Evolutionary conservation across 2,113 vertebrate species (phyloP).

Genomic region (Micronycteris hirsuta): DNA sequence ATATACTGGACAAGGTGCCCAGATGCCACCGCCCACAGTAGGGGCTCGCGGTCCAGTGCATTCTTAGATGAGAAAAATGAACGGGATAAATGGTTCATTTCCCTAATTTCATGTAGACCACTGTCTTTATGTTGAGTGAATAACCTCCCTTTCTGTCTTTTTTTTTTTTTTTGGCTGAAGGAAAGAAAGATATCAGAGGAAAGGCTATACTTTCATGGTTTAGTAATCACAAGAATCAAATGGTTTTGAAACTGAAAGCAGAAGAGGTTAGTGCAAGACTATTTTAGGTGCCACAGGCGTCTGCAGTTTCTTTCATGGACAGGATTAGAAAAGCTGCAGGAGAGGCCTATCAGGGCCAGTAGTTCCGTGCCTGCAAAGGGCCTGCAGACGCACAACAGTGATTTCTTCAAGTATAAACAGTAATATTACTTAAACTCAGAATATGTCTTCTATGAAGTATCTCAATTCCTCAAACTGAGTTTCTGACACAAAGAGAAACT

Average conservation of each 20-base stretch:
- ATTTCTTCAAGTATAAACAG: neutral
- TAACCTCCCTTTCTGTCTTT: neutral
- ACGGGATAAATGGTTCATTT: neutral
- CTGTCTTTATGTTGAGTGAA: neutral
- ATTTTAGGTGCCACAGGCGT: neutral
- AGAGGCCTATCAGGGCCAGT: neutral
- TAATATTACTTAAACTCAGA: neutral
- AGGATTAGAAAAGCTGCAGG: neutral
- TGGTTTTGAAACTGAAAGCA: constrained; percentile 24
- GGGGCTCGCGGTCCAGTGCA: neutral
- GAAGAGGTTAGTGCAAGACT: neutral
- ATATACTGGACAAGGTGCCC: neutral
- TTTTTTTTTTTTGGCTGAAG: constrained; percentile 40
- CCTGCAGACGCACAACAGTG: neutral
- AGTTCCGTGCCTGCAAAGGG: neutral
- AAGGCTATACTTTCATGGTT: neutral
- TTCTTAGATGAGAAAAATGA: neutral
- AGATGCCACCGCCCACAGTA: neutral
- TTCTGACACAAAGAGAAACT: neutral
- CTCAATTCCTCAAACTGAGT: neutral
- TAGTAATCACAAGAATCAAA: constrained; percentile 12
- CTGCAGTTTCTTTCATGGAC: neutral
- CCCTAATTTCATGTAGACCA: neutral
- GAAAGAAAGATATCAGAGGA: neutral
- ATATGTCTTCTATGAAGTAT: neutral